Evolutionary conservation across 2,888 invertebrate species (phyloP), one percentile per base, ranked within the genome.

Genomic region (Tachina lurida): DNA sequence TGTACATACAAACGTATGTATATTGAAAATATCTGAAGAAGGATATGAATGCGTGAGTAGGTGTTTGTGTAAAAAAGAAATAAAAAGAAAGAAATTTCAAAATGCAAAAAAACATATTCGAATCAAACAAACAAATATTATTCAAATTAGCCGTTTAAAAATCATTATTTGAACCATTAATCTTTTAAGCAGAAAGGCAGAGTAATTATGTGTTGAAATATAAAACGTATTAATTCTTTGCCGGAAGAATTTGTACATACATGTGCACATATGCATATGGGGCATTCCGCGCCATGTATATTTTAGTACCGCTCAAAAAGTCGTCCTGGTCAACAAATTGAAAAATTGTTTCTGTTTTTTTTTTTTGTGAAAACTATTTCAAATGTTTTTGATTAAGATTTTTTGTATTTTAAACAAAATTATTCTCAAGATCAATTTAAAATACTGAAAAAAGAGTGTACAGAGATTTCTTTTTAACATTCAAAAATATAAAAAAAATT

Each of bases 171-270:
- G 22, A 78, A 15, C 43, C 60, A 85, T 74, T 19, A 49, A 85
- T 78, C 52, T 63, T 78, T 68, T 74, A 19, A 67, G 17, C 67
- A 62, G 47, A 70, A 49, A 77, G 63, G 22, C 52, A 60, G 63
- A 39, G 63, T 65, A 85, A 85, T 85, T 81, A 77, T 70, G 77
- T 78, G 58, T 31, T 82, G 68, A 85, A 82, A 78, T 71, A 52
- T 22, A 70, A 47, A 70, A 68, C 43, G 17, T 63, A 31, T 81
- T 68, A 13, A 77, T 77, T 63, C 67, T 56, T 73, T 47, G 8
- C 62, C 19, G 39, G 76, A 58, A 77, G 17, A 74, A 19, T 15
- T 1, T 13, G 10, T 39, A 22, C 39, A 31, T 39, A 43, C 15
- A 1, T 31, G 7, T 31, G 4, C 4, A 31, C 31, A 9, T 68